These are phyloP conservation scores for Protomyctophum bolini DNA, from an alignment of 2,113 vertebrate genomes.

Conservation along the genomic window DNA sequence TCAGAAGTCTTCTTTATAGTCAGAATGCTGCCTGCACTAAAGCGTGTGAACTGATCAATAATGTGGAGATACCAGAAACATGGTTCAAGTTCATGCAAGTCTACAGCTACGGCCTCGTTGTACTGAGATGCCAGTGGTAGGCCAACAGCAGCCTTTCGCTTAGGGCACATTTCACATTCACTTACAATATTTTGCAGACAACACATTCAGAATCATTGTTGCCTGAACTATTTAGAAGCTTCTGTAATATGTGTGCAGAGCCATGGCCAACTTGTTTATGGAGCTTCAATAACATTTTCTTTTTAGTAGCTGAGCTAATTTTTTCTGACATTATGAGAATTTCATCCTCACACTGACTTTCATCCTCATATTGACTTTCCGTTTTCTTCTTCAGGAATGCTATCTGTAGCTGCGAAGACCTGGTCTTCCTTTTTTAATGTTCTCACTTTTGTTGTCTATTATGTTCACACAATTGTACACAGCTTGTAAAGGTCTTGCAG, in stretches of 20 bases:
- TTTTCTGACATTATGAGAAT: background rate
- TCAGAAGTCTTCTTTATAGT: conserved; percentile 22
- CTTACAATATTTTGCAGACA: background rate
- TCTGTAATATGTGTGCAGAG: too few relatives aligned
- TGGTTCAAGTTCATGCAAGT: conserved; percentile 31
- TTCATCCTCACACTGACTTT: conserved; percentile 1
- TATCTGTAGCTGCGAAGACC: too few relatives aligned
- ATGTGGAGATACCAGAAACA: conserved; percentile 31
- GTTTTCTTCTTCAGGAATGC: too few relatives aligned
- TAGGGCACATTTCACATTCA: conserved; percentile 37
- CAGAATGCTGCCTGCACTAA: conserved; percentile 23
- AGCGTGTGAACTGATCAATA: conserved; percentile 36
- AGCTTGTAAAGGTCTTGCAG: too few relatives aligned
- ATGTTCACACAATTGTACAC: too few relatives aligned
- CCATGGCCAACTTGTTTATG: conserved; percentile 1
- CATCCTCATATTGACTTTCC: too few relatives aligned
- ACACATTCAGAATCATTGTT: background rate
- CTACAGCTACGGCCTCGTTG: conserved; percentile 40
- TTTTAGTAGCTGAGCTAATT: background rate
- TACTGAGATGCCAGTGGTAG: conserved; percentile 23
- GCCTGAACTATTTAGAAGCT: too few relatives aligned
- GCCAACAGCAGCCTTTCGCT: conserved; percentile 13
- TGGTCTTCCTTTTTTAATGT: too few relatives aligned
- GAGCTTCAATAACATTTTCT: background rate
- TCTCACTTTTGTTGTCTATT: too few relatives aligned